A percentile compares a stretch with the other conserved stretches of the same genome.
phyloP scores from a whole-genome alignment of 2,888 invertebrate genomes.

The Machimus atricapillus region DNA sequence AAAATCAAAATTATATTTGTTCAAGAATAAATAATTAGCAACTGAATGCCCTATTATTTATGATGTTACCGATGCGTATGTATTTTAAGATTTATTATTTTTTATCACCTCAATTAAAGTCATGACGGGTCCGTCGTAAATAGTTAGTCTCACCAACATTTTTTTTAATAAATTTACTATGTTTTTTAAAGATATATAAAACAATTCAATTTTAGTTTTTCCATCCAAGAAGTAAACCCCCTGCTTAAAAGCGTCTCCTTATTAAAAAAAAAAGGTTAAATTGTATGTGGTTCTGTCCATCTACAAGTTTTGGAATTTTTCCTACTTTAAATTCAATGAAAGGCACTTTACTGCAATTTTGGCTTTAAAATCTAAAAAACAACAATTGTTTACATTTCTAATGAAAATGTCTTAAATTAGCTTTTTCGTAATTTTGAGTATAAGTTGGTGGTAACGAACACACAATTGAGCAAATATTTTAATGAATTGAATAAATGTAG shows the following conservation, averaged over 20 bases:
- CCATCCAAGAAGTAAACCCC: not conserved
- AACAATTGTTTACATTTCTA: conserved; percentile 33
- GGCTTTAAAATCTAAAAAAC: conserved; percentile 11
- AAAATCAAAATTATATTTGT: not conserved
- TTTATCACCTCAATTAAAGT: not conserved
- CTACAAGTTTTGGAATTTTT: not conserved
- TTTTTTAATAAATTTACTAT: not conserved
- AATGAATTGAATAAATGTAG: conserved; percentile 24
- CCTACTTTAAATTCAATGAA: not conserved
- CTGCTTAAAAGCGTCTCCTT: not conserved
- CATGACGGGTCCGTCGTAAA: not conserved
- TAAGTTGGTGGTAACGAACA: not conserved
- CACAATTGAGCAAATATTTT: conserved; percentile 4
- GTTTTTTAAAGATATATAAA: not conserved
- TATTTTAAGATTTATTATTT: not conserved
- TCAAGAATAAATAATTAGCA: not conserved
- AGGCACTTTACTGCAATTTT: not conserved
- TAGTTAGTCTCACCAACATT: not conserved
- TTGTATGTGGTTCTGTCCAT: not conserved
- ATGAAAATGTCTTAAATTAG: conserved; percentile 48
- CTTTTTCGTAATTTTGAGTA: conserved; percentile 46
- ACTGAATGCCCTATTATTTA: not conserved
- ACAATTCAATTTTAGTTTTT: not conserved
- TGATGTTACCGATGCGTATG: not conserved
- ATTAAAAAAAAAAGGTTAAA: not conserved